Conservation (phyloP, 2,888 invertebrate species). For the Ptilodon capucinus region DNA sequence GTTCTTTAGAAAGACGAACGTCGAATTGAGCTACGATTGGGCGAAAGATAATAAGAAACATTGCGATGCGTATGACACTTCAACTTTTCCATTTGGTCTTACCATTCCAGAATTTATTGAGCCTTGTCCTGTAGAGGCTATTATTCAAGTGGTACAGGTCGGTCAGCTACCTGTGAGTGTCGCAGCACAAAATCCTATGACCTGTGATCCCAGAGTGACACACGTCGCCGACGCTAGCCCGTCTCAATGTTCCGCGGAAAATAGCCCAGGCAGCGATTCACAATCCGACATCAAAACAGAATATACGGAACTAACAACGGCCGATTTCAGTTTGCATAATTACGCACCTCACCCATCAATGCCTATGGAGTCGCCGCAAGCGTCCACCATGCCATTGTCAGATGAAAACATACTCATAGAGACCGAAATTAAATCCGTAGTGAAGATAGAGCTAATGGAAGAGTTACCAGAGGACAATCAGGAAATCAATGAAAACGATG, state of each 20-base stretch:
- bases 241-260: constrained; percentile 69
- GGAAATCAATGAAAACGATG: constrained; percentile 40
- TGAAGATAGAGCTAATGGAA: constrained; percentile 57
- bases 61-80: constrained; percentile 11
- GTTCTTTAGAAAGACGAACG: constrained; percentile 59
- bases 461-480: constrained; percentile 53
- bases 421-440: constrained; percentile 55
- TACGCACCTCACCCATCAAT: constrained; percentile 54
- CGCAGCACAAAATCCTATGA: constrained; percentile 73
- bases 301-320: constrained; percentile 75
- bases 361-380: constrained; percentile 41
- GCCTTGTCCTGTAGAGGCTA: constrained; percentile 64
- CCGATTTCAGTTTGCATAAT: constrained; percentile 63
- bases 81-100: constrained; percentile 35
- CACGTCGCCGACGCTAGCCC: constrained; percentile 74
- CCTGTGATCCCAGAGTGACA: constrained; percentile 74
- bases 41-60: constrained; percentile 39
- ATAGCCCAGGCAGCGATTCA: constrained; percentile 59
- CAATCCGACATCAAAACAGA: constrained; percentile 66
- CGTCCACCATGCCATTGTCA: constrained; percentile 31
- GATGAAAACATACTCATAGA: constrained; percentile 52
- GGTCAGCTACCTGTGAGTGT: constrained; percentile 74
- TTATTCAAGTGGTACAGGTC: constrained; percentile 84
- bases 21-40: constrained; percentile 49
- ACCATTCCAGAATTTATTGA: constrained; percentile 80